Base-by-base conservation (phyloP, 2,888 invertebrate species). In the Drosophila mettleri region DNA sequence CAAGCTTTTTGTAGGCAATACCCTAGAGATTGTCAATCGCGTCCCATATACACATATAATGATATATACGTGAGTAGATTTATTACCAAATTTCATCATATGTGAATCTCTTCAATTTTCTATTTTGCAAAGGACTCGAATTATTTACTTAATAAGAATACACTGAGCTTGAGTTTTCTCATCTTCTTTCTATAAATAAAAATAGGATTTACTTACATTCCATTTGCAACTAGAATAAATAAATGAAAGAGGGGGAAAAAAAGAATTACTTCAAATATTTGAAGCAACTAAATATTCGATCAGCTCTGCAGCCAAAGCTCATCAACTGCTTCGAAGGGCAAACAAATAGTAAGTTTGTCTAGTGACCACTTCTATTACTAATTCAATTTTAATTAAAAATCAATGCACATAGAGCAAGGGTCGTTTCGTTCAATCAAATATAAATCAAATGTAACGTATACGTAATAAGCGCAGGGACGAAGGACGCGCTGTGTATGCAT, bases 361-460 rank as follows among this genome's bases (percentile, higher is more conserved):
- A 22, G 29, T 52, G 24, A 10, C 24, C 8, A 14, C 18, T 7
- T n/a, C n/a, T 45, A 6, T n/a, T 3, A 2, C 29, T 20, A 5
- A 7, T 38, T 14, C 36, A 6, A 16, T 8, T 64, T 66, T 60
- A 76, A 69, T 72, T 60, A 68, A 72, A 75, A 75, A 55, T 69
- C 62, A 70, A 62, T 72, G 33, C n/a, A n/a, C 7, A 41, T 39
- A 29, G 3, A 18, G 24, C 38, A 24, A 14, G 45, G 41, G 29
- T 45, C 53, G 48, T 31, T 31, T 31, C 45, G 38, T 29, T 45
- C 53, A 62, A 45, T 45, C 48, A 54, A 63, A 58, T 16, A 18
- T 43, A 41, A 41, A n/a, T 22, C 22, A 16, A 48, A 38, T 36
- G 46, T 46, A 10, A 34, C 33, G 49, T 49, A 49, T 49, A 49